Conservation (phyloP, 2,113 vertebrate genomes). For the Dicrurus megarhynchus region DNA sequence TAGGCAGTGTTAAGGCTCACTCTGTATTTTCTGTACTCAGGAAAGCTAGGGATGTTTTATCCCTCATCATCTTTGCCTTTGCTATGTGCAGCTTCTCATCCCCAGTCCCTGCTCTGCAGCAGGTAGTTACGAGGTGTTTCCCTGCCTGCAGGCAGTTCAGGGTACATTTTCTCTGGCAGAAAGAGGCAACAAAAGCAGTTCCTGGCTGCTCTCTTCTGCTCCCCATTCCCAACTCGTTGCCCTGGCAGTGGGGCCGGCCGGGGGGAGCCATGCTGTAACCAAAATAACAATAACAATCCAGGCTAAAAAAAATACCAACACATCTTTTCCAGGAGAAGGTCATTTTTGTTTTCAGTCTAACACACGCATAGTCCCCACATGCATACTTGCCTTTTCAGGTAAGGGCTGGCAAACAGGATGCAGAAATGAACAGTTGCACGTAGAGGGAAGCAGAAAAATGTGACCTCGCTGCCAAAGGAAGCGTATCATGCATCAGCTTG, state of each 20-base stretch:
- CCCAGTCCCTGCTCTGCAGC: neutral
- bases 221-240: neutral
- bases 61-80: neutral
- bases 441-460: neutral
- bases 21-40: neutral
- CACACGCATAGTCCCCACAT: rapidly evolving
- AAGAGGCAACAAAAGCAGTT: neutral
- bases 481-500: neutral
- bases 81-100: neutral
- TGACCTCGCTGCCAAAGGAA: neutral
- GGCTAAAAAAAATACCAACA: neutral
- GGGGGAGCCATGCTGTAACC: neutral
- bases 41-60: neutral
- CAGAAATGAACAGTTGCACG: neutral
- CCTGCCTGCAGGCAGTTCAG: neutral
- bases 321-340: neutral
- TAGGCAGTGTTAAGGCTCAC: neutral
- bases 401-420: neutral
- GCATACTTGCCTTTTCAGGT: neutral
- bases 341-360: neutral
- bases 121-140: neutral
- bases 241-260: neutral
- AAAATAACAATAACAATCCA: neutral
- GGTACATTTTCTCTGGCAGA: neutral
- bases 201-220: neutral